Base-by-base conservation (phyloP, 2,888 invertebrate genomes). In the Conchocele bisecta region DNA sequence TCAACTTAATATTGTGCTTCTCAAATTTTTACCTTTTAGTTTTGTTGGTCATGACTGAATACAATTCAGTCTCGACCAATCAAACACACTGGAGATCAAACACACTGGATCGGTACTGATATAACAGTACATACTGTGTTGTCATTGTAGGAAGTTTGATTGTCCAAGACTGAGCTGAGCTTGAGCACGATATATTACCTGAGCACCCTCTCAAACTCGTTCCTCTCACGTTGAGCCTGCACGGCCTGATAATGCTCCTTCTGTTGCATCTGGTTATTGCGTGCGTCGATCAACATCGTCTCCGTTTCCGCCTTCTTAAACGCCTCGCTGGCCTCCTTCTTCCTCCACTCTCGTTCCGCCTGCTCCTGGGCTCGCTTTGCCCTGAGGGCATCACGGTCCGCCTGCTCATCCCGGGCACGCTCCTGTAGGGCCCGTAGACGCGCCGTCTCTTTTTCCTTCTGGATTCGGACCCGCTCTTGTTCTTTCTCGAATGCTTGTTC, bases 211-310 rank as follows among this genome's bases (percentile, higher is more conserved):
- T 91, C 91, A 79, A 91, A 91, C 75, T 91, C 91, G 9, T 86
- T 85, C 29, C 91, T 80, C 67, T 91, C 91, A 26, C 90, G 72
- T 58, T 90, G 89, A 11, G 91, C 91, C 82, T 91, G 90, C 7
- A 90, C 89, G 9, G 91, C 91, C 58, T 91, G 79, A 80, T 88
- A 89, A 74, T 91, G 91, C 65, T 91, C 90, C 79, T 91, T 91
- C 81, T 91, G 89, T 33, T 86, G 78, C 87, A 88, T 89, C 81
- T 91, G 91, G 42, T 85, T 81, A 41, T 86, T 81, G 29, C 91
- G 79, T 2, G 91, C 90, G 15, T 84, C 74, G 53, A 87, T 88
- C 73, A 91, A 76, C 86, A 88, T 89, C 6, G 79, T 83, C 64
- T 91, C 90, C 15, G 83, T 87, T 66, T 88, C 86, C 3, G 87